These are phyloP conservation scores for Cantharis rufa DNA, from an alignment of 2,888 invertebrate genomes.

Conservation along the genomic window DNA sequence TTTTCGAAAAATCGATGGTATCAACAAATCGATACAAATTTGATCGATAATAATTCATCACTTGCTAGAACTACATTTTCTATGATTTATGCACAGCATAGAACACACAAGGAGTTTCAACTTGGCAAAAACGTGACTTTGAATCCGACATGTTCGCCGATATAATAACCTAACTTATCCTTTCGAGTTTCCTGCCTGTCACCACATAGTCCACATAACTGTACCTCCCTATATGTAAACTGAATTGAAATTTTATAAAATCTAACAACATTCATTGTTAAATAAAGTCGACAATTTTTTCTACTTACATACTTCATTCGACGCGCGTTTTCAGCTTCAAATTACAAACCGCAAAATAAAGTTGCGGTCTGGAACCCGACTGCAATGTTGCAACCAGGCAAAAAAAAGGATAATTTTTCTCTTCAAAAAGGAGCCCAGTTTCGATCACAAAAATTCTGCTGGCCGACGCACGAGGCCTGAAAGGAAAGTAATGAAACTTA, in stretches of 20 bases:
- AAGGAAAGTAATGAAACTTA: background rate
- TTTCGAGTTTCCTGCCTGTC: slow-evolving; percentile 30
- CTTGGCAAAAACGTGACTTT: slow-evolving; percentile 31
- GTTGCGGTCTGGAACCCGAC: background rate
- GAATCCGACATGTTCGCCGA: slow-evolving; percentile 28
- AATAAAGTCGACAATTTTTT: background rate
- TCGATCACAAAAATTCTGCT: background rate
- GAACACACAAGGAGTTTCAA: slow-evolving; percentile 30
- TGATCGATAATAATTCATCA: background rate
- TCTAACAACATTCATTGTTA: background rate
- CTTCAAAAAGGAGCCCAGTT: background rate
- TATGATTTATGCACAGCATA: slow-evolving; percentile 29
- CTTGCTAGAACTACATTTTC: background rate
- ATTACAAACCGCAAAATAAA: background rate
- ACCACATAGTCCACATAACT: slow-evolving; percentile 31
- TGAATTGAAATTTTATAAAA: slow-evolving; percentile 23
- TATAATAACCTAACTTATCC: slow-evolving; percentile 32
- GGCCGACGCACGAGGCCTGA: background rate
- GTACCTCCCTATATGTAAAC: slow-evolving; percentile 32
- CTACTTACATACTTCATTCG: background rate
- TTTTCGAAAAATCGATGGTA: background rate
- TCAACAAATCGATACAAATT: background rate
- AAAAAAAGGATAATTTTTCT: no score
- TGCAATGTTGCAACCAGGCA: background rate
- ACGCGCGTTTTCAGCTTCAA: background rate